phyloP scores from a whole-genome alignment of 2,797 vertebrate species.

The Syngnathus acus region DNA sequence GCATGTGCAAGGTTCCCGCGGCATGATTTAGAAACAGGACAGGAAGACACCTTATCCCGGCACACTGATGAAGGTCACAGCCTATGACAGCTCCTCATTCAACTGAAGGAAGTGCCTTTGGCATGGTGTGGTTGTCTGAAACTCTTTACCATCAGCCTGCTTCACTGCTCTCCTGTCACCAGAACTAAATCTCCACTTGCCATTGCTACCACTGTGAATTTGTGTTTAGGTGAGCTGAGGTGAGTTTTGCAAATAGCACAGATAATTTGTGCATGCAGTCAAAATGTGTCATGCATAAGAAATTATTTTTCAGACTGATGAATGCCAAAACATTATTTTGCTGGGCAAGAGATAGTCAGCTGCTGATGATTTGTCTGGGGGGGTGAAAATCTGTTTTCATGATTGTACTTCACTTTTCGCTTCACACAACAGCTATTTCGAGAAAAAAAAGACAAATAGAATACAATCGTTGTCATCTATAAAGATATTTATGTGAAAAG shows the following conservation, averaged over 20 bases:
- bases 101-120: conserved; percentile 25
- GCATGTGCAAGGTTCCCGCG: background rate
- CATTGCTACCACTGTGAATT: conserved; percentile 23
- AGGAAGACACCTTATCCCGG: conserved; percentile 3
- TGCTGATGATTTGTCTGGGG: conserved; percentile 18
- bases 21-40: conserved; percentile 15
- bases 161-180: conserved; percentile 20
- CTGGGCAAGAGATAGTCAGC: conserved; percentile 26
- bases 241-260: conserved; percentile 33
- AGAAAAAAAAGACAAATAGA: background rate
- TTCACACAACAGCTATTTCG: background rate
- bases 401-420: background rate
- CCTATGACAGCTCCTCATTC: conserved; percentile 27
- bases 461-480: background rate
- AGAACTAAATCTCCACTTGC: conserved; percentile 26
- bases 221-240: conserved; percentile 26
- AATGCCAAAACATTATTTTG: conserved; percentile 1
- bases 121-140: conserved; percentile 16
- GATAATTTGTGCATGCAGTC: conserved; percentile 23
- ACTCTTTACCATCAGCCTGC: conserved; percentile 26
- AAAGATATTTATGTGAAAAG: background rate
- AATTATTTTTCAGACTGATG: conserved; percentile 14
- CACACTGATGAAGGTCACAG: conserved; percentile 28
- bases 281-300: conserved; percentile 34
- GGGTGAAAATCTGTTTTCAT: conserved; percentile 35